These are phyloP conservation scores for Adoxophyes honmai DNA, from an alignment of 1,140 invertebrate genomes.

Conservation along the genomic window DNA sequence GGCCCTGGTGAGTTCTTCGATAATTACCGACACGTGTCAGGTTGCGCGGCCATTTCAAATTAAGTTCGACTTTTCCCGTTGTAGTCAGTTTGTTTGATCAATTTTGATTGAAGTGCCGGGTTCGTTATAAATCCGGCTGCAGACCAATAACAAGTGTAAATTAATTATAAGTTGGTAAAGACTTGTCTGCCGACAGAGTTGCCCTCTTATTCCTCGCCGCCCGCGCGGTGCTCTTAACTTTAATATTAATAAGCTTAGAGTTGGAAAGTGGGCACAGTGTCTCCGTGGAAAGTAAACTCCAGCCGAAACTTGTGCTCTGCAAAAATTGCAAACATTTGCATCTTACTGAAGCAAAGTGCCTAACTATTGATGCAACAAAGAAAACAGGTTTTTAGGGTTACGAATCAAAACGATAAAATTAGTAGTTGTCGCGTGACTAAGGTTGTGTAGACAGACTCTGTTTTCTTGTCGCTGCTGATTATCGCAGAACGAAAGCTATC, in stretches of 20 bases:
- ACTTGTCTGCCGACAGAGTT: slow-evolving; percentile 18
- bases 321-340: not conserved
- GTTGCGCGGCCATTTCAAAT: too few relatives aligned
- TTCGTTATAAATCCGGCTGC: slow-evolving; percentile 22
- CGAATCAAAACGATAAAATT: too few relatives aligned
- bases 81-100: slow-evolving; percentile 1
- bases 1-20: too few relatives aligned
- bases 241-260: slow-evolving; percentile 30
- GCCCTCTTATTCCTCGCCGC: slow-evolving; percentile 19
- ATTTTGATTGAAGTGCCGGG: not conserved
- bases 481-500: too few relatives aligned
- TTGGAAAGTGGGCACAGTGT: slow-evolving; percentile 15
- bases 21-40: too few relatives aligned
- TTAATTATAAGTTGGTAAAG: slow-evolving; percentile 41
- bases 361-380: too few relatives aligned
- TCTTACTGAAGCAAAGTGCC: too few relatives aligned
- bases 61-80: too few relatives aligned
- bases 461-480: too few relatives aligned
- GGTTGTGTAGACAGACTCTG: too few relatives aligned
- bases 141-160: slow-evolving; percentile 37
- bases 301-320: not conserved
- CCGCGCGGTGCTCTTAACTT: slow-evolving; percentile 19
- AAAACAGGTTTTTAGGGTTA: too few relatives aligned
- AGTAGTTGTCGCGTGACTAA: too few relatives aligned
- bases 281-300: slow-evolving; percentile 3